Percentiles rank a stretch among this genome's conserved stretches.
Conservation (phyloP, 2,797 vertebrate genomes). For the Mus minutoides region DNA sequence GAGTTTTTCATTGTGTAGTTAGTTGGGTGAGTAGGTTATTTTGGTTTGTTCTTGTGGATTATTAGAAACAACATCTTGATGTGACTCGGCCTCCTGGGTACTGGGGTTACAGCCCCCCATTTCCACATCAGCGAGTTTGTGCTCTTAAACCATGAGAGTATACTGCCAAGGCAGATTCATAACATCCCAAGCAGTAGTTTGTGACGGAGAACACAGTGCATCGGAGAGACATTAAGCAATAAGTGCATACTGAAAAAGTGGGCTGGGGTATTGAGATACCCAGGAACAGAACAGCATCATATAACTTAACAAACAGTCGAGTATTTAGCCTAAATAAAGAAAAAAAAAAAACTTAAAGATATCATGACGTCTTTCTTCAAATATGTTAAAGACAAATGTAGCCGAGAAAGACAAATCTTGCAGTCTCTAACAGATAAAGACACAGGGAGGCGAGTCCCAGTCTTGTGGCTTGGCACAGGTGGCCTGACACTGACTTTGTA, state of each 20-base stretch:
- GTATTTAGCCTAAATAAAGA: slow-evolving; percentile 3
- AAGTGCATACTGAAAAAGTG: neutral
- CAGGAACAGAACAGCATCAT: neutral
- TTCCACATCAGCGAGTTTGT: neutral
- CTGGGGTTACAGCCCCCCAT: neutral
- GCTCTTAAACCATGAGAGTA: neutral
- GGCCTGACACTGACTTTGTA: neutral
- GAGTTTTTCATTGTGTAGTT: neutral
- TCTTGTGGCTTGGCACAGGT: rapidly evolving
- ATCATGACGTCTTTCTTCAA: neutral
- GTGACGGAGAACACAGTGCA: neutral
- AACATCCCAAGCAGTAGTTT: neutral
- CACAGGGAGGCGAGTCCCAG: neutral
- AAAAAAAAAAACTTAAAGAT: neutral
- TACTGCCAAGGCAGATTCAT: neutral
- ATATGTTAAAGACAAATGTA: neutral
- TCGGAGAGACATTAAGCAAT: neutral
- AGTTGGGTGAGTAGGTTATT: neutral
- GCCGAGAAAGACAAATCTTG: neutral
- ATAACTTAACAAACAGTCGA: neutral
- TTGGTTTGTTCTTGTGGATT: neutral
- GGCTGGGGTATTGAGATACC: slow-evolving; percentile 3
- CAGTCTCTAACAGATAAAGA: neutral
- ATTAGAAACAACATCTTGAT: neutral
- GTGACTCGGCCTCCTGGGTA: neutral